These are phyloP conservation scores for Cinclus cinclus DNA, from an alignment of 2,113 vertebrate species.

Conservation along the genomic window DNA sequence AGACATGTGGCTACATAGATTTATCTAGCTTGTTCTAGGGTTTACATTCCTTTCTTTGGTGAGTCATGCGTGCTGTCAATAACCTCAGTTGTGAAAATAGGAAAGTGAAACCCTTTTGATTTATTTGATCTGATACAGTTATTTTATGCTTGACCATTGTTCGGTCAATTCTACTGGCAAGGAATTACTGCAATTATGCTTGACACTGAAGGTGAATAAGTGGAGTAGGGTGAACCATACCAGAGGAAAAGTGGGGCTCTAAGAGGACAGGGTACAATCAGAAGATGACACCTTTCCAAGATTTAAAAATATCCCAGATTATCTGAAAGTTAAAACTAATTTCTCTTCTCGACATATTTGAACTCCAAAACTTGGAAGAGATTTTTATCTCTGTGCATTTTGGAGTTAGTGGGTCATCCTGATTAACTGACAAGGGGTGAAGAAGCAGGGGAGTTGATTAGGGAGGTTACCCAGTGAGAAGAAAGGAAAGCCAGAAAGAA, in stretches of 20 bases:
- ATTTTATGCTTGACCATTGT: neutral
- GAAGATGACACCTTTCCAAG: neutral
- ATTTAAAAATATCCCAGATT: neutral
- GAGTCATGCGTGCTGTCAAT: slow-evolving; percentile 1
- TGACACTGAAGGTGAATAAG: neutral
- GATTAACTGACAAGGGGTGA: neutral
- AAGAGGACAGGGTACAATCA: neutral
- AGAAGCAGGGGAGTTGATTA: neutral
- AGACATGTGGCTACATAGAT: slow-evolving; percentile 11
- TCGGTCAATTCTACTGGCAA: neutral
- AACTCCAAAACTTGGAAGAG: neutral
- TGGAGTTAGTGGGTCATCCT: neutral
- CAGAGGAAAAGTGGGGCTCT: neutral
- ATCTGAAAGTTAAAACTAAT: neutral
- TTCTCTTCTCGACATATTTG: neutral
- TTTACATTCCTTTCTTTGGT: slow-evolving; percentile 32
- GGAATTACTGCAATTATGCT: neutral
- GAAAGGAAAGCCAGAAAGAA: neutral
- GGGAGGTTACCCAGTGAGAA: neutral
- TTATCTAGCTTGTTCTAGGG: slow-evolving; percentile 17
- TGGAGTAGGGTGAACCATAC: neutral
- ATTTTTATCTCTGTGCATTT: neutral
- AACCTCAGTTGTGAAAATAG: slow-evolving; percentile 33
- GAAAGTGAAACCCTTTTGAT: neutral
- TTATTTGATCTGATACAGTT: neutral